Evolutionary conservation across 2,113 vertebrate species (phyloP), one percentile per base, ranked within the genome.

Genomic region (Dolichallabes microphthalmus): DNA sequence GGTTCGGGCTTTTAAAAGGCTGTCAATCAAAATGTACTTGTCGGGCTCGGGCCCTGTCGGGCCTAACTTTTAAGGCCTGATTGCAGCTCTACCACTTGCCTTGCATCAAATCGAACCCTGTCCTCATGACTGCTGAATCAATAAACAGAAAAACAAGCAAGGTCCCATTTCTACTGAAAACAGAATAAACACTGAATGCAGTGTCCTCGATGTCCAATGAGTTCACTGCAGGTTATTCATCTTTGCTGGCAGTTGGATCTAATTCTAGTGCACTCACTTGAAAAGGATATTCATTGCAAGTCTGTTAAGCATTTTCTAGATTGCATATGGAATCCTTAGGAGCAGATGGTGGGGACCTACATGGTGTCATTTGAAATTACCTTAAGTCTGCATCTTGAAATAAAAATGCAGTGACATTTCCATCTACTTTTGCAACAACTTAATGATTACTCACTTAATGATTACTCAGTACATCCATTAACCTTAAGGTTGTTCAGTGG

Each of bases 231-330:
- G 68, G 78, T 74, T 79, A 82, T 9, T 75, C 13, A 14, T 61
- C n/a, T 80, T 35, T 64, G 19, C 53, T 58, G 53, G 27, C 19
- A 19, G 35, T 32, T 32, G 14, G 13, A 30, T 6, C n/a, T 61
- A 53, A 78, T 39, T 69, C 45, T 69, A 60, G 22, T 7, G 17
- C 63, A 74, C 27, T 27, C 74, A 2, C 1, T 11, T 30, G 22
- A 64, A 74, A 13, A 63, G 39, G 19, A 30, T 71, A 35, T 61
- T 32, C 3, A 30, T 30, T 63, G 75, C 30, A 64, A 25, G 25
- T 35, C 22, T 74, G 55, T 82, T 82, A 85, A 61, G 80, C 64
- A 80, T 80, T 85, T 58, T 30, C 52, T n/a, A 71, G 27, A 19
- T 74, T 25, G 30, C 15, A 45, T 60, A 63, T 71, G 20, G 11